Evolutionary conservation across 1,140 invertebrate species (phyloP).

Genomic region (Drosophila lacteicornis): DNA sequence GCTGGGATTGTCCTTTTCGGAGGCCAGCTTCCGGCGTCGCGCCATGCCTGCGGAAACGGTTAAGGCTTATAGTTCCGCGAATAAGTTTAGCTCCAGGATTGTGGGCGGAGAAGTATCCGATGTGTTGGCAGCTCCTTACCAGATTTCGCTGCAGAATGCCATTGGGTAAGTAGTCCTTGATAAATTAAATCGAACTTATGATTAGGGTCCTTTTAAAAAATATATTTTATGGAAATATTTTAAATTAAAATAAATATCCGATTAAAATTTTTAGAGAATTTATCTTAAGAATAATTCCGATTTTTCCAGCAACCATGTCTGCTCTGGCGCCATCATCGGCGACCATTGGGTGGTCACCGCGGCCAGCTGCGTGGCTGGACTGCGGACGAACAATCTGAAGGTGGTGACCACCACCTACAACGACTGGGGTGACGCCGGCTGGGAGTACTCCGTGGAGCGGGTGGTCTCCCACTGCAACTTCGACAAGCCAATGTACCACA

Average conservation of each 20-base stretch:
- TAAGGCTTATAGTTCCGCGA: not conserved
- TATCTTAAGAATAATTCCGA: not conserved
- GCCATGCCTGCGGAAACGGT: not conserved
- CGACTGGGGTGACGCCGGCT: conserved; percentile 60
- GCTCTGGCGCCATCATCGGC: conserved; percentile 84
- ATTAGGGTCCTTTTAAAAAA: no score
- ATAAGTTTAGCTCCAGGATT: conserved; percentile 59
- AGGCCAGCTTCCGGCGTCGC: conserved; percentile 24
- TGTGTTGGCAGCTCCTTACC: conserved; percentile 81
- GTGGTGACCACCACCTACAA: conserved; percentile 73
- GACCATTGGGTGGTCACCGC: conserved; percentile 84
- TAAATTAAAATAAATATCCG: not conserved
- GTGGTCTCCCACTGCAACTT: conserved; percentile 75
- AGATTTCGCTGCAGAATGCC: conserved; percentile 78
- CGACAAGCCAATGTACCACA: conserved; percentile 77
- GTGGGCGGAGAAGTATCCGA: conserved; percentile 84
- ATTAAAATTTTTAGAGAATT: no score
- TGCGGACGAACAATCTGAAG: conserved; percentile 48
- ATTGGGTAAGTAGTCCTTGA: conserved; percentile 30
- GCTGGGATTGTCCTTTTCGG: conserved; percentile 31
- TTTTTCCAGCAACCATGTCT: conserved; percentile 77
- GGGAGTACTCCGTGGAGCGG: conserved; percentile 59
- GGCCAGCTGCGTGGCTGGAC: conserved; percentile 82
- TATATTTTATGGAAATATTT: not conserved
- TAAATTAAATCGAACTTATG: no score